These are phyloP conservation scores for Dioctria rufipes DNA, from an alignment of 2,888 invertebrate species.

Conservation along the genomic window DNA sequence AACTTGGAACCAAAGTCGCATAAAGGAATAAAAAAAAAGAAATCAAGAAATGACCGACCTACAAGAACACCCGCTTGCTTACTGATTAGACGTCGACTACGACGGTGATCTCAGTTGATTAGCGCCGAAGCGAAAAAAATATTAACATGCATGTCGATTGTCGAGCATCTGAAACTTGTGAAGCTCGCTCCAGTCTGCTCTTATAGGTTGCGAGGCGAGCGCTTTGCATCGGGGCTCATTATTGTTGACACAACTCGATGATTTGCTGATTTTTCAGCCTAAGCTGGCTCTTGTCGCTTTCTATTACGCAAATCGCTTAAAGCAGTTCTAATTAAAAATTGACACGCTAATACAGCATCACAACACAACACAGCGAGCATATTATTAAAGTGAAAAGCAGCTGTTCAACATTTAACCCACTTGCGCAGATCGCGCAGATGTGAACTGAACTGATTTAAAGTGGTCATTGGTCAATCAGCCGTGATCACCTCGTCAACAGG, in stretches of 20 bases:
- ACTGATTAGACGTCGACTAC: conserved; percentile 42
- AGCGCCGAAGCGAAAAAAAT: conserved; percentile 28
- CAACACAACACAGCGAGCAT: conserved; percentile 6
- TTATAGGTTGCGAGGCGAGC: not conserved
- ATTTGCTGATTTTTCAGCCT: conserved; percentile 1
- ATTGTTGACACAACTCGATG: conserved; percentile 28
- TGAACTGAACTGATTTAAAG: conserved; percentile 28
- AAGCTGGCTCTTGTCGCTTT: not conserved
- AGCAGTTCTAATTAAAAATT: conserved; percentile 13
- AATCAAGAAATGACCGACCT: conserved; percentile 17
- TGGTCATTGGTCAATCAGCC: conserved; percentile 45
- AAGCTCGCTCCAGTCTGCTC: not conserved
- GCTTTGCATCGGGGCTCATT: conserved; percentile 4
- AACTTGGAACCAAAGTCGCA: conserved; percentile 15
- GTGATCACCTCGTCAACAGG: conserved; percentile 37
- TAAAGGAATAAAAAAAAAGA: conserved; percentile 14
- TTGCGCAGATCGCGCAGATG: conserved; percentile 38
- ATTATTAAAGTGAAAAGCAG: not conserved
- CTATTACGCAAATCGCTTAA: conserved; percentile 16
- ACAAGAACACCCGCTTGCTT: conserved; percentile 39
- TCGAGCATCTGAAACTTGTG: conserved; percentile 14
- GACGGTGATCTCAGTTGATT: conserved; percentile 38
- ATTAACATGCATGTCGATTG: not conserved
- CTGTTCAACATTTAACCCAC: conserved; percentile 22
- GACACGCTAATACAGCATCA: not conserved